Evolutionary conservation across 2,797 vertebrate species (phyloP).

Genomic region (Rhincodon typus): DNA sequence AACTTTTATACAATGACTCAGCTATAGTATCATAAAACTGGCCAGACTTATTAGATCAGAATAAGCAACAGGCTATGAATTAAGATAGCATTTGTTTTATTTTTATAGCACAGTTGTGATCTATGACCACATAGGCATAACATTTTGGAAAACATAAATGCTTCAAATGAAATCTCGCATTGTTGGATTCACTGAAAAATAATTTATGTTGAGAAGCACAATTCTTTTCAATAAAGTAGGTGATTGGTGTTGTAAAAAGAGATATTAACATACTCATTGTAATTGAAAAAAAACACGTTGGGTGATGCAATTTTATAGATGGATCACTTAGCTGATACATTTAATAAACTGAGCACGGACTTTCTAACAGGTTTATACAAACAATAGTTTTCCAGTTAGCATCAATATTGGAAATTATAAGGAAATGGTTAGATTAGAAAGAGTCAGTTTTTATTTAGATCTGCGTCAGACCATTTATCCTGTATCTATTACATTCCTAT

Average conservation of each 20-base stretch:
- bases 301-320: neutral
- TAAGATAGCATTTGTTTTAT: neutral
- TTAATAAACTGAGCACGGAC: neutral
- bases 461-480: neutral
- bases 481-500: neutral
- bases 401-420: neutral
- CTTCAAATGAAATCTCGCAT: neutral
- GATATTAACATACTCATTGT: neutral
- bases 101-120: neutral
- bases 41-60: neutral
- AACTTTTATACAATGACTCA: neutral
- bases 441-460: neutral
- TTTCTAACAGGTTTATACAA: neutral
- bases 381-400: neutral
- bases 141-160: neutral
- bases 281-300: neutral
- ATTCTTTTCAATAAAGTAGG: neutral
- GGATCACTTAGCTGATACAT: neutral
- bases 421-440: neutral
- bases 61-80: neutral
- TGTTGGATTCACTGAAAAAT: neutral
- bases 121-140: neutral
- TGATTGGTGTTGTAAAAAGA: neutral
- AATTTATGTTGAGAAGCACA: neutral
- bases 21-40: neutral